These are phyloP conservation scores for Anguilla japonica DNA, from an alignment of 2,113 vertebrate species.

Conservation along the genomic window DNA sequence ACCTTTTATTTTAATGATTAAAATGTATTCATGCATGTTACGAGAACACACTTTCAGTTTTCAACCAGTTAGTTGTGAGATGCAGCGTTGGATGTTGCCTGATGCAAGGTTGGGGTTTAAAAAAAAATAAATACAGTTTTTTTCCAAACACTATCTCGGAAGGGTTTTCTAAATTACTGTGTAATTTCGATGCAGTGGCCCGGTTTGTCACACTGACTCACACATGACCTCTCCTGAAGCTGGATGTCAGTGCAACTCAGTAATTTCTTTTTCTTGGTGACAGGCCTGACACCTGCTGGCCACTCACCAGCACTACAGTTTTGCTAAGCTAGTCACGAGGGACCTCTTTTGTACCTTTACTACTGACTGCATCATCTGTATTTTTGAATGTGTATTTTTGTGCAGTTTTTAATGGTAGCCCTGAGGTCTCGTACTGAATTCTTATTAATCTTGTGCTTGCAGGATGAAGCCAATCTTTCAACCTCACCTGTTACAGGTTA, in stretches of 20 bases:
- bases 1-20: no score
- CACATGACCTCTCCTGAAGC: neutral
- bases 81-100: no score
- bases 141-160: no score
- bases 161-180: no score
- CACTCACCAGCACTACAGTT: neutral
- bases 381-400: neutral
- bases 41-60: no score
- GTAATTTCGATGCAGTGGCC: no score
- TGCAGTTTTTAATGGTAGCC: neutral
- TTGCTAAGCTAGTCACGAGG: neutral
- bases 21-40: no score
- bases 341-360: neutral
- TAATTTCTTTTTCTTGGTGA: neutral
- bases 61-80: no score
- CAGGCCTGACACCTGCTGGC: slow-evolving; percentile 11
- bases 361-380: neutral
- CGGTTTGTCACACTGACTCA: no score
- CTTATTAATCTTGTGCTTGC: slow-evolving; percentile 17
- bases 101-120: no score
- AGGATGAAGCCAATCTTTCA: slow-evolving; percentile 57
- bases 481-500: slow-evolving; percentile 69
- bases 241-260: neutral
- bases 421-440: neutral
- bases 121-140: no score